phyloP scores from a whole-genome alignment of 1,140 invertebrate genomes.

The Whitmania pigra region DNA sequence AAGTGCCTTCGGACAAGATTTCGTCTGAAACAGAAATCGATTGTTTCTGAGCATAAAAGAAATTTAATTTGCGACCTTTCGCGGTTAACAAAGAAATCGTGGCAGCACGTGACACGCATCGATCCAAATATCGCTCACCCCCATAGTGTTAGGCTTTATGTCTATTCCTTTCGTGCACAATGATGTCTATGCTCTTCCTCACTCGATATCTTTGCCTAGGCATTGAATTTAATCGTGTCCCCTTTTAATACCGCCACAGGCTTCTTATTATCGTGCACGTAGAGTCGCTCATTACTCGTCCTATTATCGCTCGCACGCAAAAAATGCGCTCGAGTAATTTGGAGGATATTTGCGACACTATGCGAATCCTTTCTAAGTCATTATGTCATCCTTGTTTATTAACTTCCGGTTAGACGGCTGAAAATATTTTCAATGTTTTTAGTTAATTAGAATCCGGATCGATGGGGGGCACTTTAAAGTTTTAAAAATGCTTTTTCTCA shows the following conservation, averaged over 20 bases:
- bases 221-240: constrained; percentile 6
- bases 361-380: too few species aligned
- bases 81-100: neutral
- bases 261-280: constrained; percentile 1
- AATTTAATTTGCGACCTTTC: constrained; percentile 6
- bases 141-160: too few species aligned
- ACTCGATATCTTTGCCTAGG: constrained; percentile 3
- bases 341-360: neutral
- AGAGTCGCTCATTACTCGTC: constrained; percentile 3
- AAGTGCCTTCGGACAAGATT: neutral
- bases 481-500: neutral
- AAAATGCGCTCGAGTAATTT: constrained; percentile 8
- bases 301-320: constrained; percentile 12
- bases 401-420: too few species aligned
- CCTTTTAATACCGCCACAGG: constrained; percentile 3
- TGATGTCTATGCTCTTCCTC: constrained; percentile 6
- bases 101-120: constrained; percentile 2
- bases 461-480: too few species aligned
- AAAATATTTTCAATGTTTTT: too few species aligned
- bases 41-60: neutral
- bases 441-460: too few species aligned
- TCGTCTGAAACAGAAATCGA: neutral
- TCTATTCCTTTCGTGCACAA: neutral
- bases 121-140: neutral
- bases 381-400: too few species aligned